These are phyloP conservation scores for Carlito syrichta DNA, from an alignment of 2,113 vertebrate species.

Conservation along the genomic window DNA sequence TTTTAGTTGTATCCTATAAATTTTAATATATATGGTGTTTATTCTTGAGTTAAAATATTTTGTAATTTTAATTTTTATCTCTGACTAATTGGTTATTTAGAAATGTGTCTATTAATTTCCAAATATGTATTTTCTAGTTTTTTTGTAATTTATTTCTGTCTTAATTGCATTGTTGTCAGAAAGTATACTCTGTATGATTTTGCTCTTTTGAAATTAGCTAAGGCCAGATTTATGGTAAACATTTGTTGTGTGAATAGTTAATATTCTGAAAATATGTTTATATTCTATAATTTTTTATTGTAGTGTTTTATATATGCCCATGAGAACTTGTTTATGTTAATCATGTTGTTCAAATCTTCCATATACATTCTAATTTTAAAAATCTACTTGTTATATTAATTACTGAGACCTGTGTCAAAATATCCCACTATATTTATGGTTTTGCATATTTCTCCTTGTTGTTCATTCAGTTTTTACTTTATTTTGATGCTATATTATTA, in stretches of 20 bases:
- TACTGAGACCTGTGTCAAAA: not conserved
- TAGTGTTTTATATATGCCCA: not conserved
- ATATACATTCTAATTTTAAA: not conserved
- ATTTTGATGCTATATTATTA: slow-evolving; percentile 7
- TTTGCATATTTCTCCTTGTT: not conserved
- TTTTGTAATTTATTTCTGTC: not conserved
- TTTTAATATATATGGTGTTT: no score
- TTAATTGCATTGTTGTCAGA: not conserved
- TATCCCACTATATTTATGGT: not conserved
- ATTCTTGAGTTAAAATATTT: not conserved
- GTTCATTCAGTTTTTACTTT: not conserved
- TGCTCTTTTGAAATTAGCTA: not conserved
- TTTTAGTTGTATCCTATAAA: no score
- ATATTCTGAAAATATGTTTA: not conserved
- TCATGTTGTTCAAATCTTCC: not conserved
- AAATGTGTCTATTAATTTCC: no score
- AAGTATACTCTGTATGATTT: no score
- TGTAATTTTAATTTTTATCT: not conserved
- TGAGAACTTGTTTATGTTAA: not conserved
- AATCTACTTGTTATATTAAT: not conserved
- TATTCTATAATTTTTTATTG: not conserved
- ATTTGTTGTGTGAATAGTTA: not conserved
- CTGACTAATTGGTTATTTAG: no score
- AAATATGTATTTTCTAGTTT: not conserved
- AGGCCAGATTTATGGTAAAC: not conserved